Percentiles rank a stretch among this genome's conserved stretches.
These are phyloP conservation scores for Drosophila insularis DNA, from an alignment of 1,140 invertebrate genomes.

Conservation along the genomic window DNA sequence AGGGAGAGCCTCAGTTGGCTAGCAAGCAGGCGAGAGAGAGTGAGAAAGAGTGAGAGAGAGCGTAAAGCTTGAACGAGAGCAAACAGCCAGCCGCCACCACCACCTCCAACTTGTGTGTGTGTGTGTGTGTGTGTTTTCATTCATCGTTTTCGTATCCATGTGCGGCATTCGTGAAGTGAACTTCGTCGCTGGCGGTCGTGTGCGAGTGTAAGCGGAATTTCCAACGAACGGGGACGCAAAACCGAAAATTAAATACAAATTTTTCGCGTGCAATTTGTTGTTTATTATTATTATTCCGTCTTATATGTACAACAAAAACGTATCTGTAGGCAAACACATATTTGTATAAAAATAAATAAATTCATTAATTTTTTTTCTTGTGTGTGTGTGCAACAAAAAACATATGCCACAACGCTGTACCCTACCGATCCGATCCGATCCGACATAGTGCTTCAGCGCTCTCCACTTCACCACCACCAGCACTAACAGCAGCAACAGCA, in stretches of 20 bases:
- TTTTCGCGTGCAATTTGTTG: conserved; percentile 35
- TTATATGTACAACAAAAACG: conserved; percentile 18
- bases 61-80: conserved; percentile 36
- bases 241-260: conserved; percentile 31
- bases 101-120: conserved; percentile 1
- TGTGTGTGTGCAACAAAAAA: conserved; percentile 27
- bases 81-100: conserved; percentile 18
- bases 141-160: conserved; percentile 33
- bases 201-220: conserved; percentile 35
- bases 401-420: conserved; percentile 48
- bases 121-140: conserved; percentile 40
- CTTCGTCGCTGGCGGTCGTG: conserved; percentile 79
- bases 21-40: conserved; percentile 25
- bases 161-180: conserved; percentile 70
- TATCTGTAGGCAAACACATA: conserved; percentile 7
- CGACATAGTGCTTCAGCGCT: not conserved
- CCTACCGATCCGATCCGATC: not conserved
- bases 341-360: conserved; percentile 42
- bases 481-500: conserved; percentile 18
- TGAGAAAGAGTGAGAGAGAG: conserved; percentile 31
- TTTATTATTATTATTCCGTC: conserved; percentile 50
- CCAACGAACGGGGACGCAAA: conserved; percentile 49
- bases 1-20: conserved; percentile 26
- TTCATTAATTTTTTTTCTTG: conserved; percentile 47
- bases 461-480: conserved; percentile 39